Evolutionary conservation across 92 coral and sea anemone species (phyloP), one percentile per base, ranked within the genome.

Genomic region (Virgularia gustaviana): DNA sequence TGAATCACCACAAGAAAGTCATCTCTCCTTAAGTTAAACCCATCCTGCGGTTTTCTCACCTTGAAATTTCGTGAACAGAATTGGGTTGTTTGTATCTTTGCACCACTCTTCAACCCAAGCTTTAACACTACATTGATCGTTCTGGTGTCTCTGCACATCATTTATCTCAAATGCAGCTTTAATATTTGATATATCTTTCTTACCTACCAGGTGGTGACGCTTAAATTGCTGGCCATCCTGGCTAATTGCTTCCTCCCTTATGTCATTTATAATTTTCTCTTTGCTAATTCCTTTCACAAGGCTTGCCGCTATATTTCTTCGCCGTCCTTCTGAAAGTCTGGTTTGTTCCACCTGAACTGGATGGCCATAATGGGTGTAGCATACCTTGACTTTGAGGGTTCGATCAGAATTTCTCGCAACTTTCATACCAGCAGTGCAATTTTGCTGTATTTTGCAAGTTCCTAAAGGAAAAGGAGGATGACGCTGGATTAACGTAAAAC

Each of bases 401-500:
- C 27, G 25, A n/a, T 63, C 49, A 32, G 12, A n/a, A 2, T 13
- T 2, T 20, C 18, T 11, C n/a, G 16, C 25, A 19, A n/a, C 49
- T 63, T 63, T 63, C 1, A 76, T 62, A 34, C 55, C 49, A 11
- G 73, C 30, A 6, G 80, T 76, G 31, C 73, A 76, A 39, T 76
- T 63, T 22, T 76, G 59, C 51, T 76, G 80, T 16, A 76, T 60
- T 57, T 74, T 63, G 51, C 73, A 62, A 20, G 72, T 62, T 49
- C 80, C 80, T 76, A 27, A 1, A 63, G 39, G 9, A 63, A 24
- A 36, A 19, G 1, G n/a, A n/a, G n/a, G n/a, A n/a, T n/a, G n/a
- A n/a, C n/a, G n/a, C n/a, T n/a, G n/a, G n/a, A n/a, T n/a, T n/a
- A n/a, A n/a, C n/a, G n/a, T n/a, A n/a, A n/a, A n/a, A n/a, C n/a